A percentile compares a stretch with the other conserved stretches of the same genome.
These are phyloP conservation scores for Diarsia rubi DNA, from an alignment of 2,888 invertebrate species.

Conservation along the genomic window DNA sequence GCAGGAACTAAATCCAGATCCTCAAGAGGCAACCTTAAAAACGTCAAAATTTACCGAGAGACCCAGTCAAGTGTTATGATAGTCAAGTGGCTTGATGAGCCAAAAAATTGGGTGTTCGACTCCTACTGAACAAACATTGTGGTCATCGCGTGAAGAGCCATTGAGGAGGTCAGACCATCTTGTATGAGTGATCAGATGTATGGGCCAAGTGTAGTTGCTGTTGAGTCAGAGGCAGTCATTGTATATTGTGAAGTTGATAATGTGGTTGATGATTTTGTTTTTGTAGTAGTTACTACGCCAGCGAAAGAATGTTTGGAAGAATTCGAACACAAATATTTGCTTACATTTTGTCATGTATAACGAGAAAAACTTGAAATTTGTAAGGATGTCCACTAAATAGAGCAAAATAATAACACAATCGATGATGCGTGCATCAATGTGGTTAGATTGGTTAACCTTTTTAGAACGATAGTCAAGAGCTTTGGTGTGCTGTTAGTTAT, in stretches of 20 bases:
- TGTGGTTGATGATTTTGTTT: constrained; percentile 2
- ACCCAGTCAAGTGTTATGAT: constrained; percentile 75
- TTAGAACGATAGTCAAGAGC: too few species aligned
- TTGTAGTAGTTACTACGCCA: constrained; percentile 5
- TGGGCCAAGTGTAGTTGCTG: constrained; percentile 9
- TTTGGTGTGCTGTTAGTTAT: too few species aligned
- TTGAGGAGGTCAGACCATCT: constrained; percentile 67
- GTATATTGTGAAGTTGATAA: constrained; percentile 11
- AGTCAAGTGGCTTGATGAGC: constrained; percentile 70
- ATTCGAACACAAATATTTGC: background rate
- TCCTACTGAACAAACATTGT: constrained; percentile 75
- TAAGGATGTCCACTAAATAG: background rate
- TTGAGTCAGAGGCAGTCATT: constrained; percentile 34
- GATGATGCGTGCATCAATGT: too few species aligned
- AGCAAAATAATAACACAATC: background rate
- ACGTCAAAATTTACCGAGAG: constrained; percentile 62
- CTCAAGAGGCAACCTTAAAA: constrained; percentile 43
- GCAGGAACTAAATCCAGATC: constrained; percentile 36
- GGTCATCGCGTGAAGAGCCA: constrained; percentile 67
- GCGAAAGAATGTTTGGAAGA: background rate
- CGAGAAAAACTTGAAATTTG: background rate
- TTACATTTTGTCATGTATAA: background rate
- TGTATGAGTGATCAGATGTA: constrained; percentile 50
- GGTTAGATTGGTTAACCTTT: too few species aligned
- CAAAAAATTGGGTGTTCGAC: constrained; percentile 75